These are phyloP conservation scores for Serinus canaria DNA, from an alignment of 2,113 vertebrate species.

Conservation along the genomic window DNA sequence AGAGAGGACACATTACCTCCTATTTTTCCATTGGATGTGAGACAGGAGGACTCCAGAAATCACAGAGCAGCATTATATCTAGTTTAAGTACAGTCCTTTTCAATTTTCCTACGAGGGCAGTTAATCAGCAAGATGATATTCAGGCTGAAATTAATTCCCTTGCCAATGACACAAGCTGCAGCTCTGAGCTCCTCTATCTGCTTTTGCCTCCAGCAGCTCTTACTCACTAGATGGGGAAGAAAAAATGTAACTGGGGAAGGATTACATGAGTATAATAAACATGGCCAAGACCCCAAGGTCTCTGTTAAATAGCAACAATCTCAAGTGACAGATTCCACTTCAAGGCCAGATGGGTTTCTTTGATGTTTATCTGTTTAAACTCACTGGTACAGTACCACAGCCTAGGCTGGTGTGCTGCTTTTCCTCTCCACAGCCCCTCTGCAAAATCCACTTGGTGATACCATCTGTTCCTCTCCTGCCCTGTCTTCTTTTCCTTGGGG, in stretches of 20 bases:
- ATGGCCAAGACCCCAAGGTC: conserved; percentile 44
- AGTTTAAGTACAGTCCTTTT: background rate
- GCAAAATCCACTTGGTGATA: background rate
- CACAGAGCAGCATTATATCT: background rate
- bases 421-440: background rate
- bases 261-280: background rate
- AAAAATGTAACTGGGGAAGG: background rate
- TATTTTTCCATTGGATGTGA: background rate
- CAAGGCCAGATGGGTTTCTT: conserved; percentile 40
- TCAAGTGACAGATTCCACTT: conserved; percentile 38
- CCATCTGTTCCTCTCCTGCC: background rate
- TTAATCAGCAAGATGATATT: conserved; percentile 29
- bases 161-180: background rate
- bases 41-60: background rate
- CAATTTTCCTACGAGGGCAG: background rate
- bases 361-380: conserved; percentile 55
- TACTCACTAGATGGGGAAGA: background rate
- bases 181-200: background rate
- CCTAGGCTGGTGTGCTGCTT: background rate
- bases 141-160: conserved; percentile 35
- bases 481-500: background rate
- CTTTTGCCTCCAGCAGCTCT: conserved; percentile 27
- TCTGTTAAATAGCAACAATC: conserved; percentile 27
- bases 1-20: background rate
- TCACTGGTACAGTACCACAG: background rate